These are phyloP conservation scores for Turdus rufiventris DNA, from an alignment of 2,113 vertebrate species.

Conservation along the genomic window DNA sequence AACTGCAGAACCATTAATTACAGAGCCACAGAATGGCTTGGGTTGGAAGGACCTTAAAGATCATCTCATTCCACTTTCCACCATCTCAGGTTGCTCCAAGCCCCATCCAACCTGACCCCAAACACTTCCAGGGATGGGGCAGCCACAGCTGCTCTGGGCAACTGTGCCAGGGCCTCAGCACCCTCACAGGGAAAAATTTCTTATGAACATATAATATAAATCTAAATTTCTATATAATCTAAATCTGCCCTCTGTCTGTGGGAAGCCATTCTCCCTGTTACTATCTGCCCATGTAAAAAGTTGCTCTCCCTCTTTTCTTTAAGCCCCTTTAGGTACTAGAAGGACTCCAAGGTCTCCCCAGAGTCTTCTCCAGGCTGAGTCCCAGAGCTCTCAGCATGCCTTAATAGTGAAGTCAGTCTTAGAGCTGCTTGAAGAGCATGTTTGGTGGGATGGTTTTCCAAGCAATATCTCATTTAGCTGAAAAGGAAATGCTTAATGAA, in stretches of 20 bases:
- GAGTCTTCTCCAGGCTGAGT: not conserved
- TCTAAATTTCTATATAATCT: no score
- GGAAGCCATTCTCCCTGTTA: not conserved
- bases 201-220: not conserved
- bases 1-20: not conserved
- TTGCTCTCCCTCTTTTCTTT: not conserved
- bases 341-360: not conserved
- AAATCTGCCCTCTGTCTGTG: not conserved
- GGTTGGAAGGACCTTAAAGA: not conserved
- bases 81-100: not conserved
- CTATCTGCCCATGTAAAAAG: not conserved
- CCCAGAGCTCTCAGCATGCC: not conserved
- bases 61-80: not conserved
- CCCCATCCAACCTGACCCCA: fast-evolving
- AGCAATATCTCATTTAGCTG: not conserved
- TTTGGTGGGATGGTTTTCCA: not conserved
- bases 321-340: not conserved
- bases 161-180: fast-evolving
- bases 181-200: not conserved
- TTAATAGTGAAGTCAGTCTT: not conserved
- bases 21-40: not conserved
- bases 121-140: not conserved
- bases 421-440: not conserved
- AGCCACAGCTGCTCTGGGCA: not conserved
- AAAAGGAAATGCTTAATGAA: not conserved